Evolutionary conservation across 2,888 invertebrate genomes (phyloP).

Genomic region (Pachycephus smyrnensis): DNA sequence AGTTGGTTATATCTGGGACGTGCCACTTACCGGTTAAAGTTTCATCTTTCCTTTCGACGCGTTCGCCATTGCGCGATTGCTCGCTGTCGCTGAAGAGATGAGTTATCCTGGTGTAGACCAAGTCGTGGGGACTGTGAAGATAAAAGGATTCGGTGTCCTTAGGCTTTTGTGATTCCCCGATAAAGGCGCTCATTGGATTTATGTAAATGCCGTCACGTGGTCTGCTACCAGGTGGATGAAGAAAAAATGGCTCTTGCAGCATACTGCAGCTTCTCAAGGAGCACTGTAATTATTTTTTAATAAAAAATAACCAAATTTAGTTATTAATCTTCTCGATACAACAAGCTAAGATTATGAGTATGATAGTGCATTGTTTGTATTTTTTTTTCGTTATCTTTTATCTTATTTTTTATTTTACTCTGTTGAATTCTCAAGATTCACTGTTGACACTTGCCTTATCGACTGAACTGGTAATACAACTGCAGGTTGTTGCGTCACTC

Average conservation of each 20-base stretch:
- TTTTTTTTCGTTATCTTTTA: neutral
- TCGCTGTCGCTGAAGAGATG: conserved; percentile 78
- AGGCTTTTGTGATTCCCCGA: conserved; percentile 51
- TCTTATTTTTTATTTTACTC: neutral
- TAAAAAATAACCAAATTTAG: neutral
- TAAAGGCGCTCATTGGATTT: conserved; percentile 79
- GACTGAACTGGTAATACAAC: conserved; percentile 55
- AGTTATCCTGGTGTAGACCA: conserved; percentile 85
- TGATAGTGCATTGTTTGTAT: neutral
- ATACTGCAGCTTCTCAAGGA: conserved; percentile 57
- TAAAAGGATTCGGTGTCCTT: conserved; percentile 79
- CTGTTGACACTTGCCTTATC: conserved; percentile 49
- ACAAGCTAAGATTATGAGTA: neutral
- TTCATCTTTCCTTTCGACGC: conserved; percentile 59
- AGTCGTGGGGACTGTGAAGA: conserved; percentile 84
- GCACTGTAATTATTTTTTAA: conserved; percentile 45
- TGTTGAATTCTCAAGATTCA: neutral
- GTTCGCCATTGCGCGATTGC: conserved; percentile 38
- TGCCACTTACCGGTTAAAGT: conserved; percentile 63
- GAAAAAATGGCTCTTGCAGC: conserved; percentile 65
- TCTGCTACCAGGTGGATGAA: conserved; percentile 61
- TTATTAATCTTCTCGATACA: neutral
- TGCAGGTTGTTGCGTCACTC: conserved; percentile 61
- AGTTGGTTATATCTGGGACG: conserved; percentile 46
- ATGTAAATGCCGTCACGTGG: conserved; percentile 86